Conservation (phyloP, 2,888 invertebrate species). For the Aleiodes leptofemur region DNA sequence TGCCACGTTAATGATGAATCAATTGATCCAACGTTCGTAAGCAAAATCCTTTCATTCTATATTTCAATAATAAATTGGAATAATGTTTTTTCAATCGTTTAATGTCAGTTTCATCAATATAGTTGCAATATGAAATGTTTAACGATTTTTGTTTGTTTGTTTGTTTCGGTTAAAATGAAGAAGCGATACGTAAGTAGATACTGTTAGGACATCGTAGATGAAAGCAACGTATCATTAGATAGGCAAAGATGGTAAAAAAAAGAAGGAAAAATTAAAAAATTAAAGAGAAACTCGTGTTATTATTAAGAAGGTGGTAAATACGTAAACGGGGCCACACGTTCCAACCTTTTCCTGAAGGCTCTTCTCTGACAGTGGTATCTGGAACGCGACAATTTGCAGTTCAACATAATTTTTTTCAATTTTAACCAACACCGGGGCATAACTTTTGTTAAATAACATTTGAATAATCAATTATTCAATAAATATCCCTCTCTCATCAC, state of each 20-base stretch:
- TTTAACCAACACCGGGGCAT: constrained; percentile 31
- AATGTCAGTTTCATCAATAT: constrained; percentile 19
- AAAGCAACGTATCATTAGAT: constrained; percentile 70
- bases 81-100: background rate
- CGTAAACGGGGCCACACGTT: constrained; percentile 71
- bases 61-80: background rate
- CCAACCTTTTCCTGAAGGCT: constrained; percentile 74
- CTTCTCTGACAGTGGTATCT: constrained; percentile 75
- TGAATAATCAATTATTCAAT: constrained; percentile 9
- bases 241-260: constrained; percentile 65
- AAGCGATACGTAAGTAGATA: constrained; percentile 66
- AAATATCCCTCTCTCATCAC: constrained; percentile 12
- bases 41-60: constrained; percentile 34
- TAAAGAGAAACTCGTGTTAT: constrained; percentile 56
- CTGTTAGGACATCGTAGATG: constrained; percentile 70
- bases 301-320: constrained; percentile 70
- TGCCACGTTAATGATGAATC: constrained; percentile 44
- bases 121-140: constrained; percentile 31
- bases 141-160: constrained; percentile 2
- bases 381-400: constrained; percentile 72
- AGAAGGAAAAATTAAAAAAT: constrained; percentile 45
- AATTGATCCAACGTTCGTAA: constrained; percentile 20
- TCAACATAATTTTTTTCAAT: constrained; percentile 59
- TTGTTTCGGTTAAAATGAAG: constrained; percentile 50
- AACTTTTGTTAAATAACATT: constrained; percentile 27